Percentiles rank a stretch among this genome's conserved stretches.
phyloP scores from a whole-genome alignment of 2,113 vertebrate species.

The Oncorhynchus tshawytscha region DNA sequence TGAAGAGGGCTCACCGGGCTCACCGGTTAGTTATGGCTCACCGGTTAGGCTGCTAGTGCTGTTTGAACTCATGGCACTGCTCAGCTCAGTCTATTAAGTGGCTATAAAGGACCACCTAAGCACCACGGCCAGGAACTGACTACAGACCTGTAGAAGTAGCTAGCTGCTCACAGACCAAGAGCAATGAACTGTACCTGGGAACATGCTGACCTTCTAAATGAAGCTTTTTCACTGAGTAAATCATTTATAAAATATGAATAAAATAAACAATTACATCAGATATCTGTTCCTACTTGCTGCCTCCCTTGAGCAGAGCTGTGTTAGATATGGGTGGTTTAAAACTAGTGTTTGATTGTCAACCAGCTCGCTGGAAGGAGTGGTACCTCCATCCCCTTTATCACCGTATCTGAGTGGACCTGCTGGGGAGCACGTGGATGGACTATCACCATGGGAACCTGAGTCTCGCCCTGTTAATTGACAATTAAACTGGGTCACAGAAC shows the following conservation, averaged over 20 bases:
- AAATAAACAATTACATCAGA: background rate
- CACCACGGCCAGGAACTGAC: background rate
- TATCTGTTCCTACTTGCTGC: background rate
- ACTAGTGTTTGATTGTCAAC: too few species aligned
- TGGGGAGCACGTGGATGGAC: slow-evolving; percentile 15
- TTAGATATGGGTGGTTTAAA: background rate
- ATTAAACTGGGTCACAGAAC: slow-evolving; percentile 63
- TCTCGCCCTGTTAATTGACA: slow-evolving; percentile 52
- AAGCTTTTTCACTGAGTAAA: background rate
- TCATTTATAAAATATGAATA: background rate
- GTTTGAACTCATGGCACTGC: slow-evolving; percentile 47
- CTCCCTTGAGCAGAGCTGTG: too few species aligned
- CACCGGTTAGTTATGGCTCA: slow-evolving; percentile 43
- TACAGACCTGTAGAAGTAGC: background rate
- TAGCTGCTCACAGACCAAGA: background rate
- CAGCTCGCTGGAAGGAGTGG: background rate
- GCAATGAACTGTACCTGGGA: slow-evolving; percentile 5
- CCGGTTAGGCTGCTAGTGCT: slow-evolving; percentile 24
- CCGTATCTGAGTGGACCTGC: slow-evolving; percentile 48
- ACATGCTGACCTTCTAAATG: background rate
- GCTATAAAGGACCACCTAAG: slow-evolving; percentile 12
- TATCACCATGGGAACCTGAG: slow-evolving; percentile 52
- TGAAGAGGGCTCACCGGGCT: slow-evolving; percentile 36
- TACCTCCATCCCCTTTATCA: slow-evolving; percentile 42
- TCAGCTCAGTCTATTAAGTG: slow-evolving; percentile 44